Percentiles rank a stretch among this genome's conserved stretches.
These are phyloP conservation scores for Lethrus apterus DNA, from an alignment of 1,140 invertebrate genomes.

Conservation along the genomic window DNA sequence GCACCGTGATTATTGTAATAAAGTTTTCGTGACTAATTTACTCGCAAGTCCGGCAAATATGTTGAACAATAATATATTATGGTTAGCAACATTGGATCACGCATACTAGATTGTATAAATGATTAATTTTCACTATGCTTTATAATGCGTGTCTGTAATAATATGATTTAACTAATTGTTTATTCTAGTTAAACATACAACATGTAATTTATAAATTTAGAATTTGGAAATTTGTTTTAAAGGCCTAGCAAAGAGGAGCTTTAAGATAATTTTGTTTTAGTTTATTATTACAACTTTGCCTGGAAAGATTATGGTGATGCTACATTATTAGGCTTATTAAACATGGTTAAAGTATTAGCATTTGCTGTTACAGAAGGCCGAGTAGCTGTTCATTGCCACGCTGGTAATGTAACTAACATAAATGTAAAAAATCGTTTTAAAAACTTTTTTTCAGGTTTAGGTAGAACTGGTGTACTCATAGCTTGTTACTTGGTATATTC, in stretches of 20 bases:
- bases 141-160: no score
- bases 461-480: constrained; percentile 79
- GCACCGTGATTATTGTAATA: no score
- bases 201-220: no score
- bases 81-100: no score
- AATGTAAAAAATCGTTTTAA: constrained; percentile 1
- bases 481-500: constrained; percentile 80
- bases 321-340: constrained; percentile 62
- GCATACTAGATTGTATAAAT: no score
- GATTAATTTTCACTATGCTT: no score
- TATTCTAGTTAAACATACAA: no score
- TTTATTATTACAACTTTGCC: constrained; percentile 82
- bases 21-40: no score
- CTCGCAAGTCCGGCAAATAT: no score
- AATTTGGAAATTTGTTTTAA: no score
- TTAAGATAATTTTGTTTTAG: constrained; percentile 48
- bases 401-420: constrained; percentile 50
- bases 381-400: constrained; percentile 85
- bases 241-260: not conserved
- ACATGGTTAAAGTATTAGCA: constrained; percentile 83
- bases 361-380: constrained; percentile 76
- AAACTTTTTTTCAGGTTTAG: constrained; percentile 54
- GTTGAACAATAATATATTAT: no score
- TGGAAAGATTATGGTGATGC: constrained; percentile 81
- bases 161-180: constrained; percentile 8